Percentiles rank a stretch among this genome's conserved stretches.
phyloP scores from a whole-genome alignment of 1,140 invertebrate genomes.

The Sarcophaga peregrina region DNA sequence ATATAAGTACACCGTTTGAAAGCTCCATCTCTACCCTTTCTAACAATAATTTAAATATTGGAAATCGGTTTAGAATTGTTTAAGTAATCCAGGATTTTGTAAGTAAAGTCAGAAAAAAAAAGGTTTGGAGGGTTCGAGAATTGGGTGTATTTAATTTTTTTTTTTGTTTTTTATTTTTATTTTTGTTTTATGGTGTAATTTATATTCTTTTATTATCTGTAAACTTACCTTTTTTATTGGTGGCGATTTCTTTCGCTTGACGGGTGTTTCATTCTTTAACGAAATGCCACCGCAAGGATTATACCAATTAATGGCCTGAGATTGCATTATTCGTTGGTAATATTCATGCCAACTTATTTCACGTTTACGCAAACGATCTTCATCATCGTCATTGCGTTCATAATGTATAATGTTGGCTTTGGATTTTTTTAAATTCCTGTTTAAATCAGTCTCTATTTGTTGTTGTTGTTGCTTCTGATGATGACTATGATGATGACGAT shows the following conservation, averaged over 20 bases:
- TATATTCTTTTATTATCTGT: not conserved
- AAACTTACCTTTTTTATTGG: slow-evolving; percentile 34
- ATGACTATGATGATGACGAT: not conserved
- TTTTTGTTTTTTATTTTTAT: not conserved
- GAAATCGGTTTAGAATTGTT: too few species aligned
- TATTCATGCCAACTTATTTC: slow-evolving; percentile 28
- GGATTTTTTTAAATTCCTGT: not conserved
- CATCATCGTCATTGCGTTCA: not conserved
- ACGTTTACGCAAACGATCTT: slow-evolving; percentile 49
- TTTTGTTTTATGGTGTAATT: too few species aligned
- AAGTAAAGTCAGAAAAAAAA: too few species aligned
- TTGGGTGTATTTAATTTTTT: too few species aligned
- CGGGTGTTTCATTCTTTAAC: slow-evolving; percentile 36
- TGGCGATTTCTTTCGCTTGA: not conserved
- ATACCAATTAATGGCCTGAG: slow-evolving; percentile 50
- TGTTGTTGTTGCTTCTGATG: not conserved
- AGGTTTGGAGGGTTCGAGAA: too few species aligned
- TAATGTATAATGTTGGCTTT: too few species aligned
- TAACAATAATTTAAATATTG: too few species aligned
- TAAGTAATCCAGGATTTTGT: too few species aligned
- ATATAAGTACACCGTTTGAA: too few species aligned
- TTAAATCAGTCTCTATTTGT: slow-evolving; percentile 11
- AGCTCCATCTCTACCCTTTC: too few species aligned
- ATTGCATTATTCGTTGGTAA: slow-evolving; percentile 49
- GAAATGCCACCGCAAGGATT: slow-evolving; percentile 52